Evolutionary conservation across 2,888 invertebrate genomes (phyloP).

Genomic region (Caenorhabditis doughertyi): DNA sequence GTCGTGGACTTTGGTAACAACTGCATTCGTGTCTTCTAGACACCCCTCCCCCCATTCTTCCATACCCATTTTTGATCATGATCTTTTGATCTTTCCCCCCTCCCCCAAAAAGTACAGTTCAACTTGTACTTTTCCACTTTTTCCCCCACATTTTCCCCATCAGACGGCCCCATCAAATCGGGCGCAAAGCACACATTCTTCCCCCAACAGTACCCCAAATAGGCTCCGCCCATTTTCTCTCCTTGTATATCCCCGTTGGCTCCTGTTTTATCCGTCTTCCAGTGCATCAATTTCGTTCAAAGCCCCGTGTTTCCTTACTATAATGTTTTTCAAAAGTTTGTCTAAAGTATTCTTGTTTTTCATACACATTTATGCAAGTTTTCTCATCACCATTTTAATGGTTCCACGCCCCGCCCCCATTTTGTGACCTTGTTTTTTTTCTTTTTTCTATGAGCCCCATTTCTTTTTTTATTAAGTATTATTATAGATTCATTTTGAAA

Average conservation of each 20-base stretch:
- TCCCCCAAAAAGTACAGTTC: slow-evolving; percentile 27
- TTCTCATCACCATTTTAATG: slow-evolving; percentile 58
- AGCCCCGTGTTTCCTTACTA: not conserved
- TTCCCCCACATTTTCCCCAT: not conserved
- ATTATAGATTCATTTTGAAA: too few relatives aligned
- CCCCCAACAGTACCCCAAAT: slow-evolving; percentile 24
- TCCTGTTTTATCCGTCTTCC: slow-evolving; percentile 32
- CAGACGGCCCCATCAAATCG: slow-evolving; percentile 37
- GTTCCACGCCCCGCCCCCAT: slow-evolving; percentile 2
- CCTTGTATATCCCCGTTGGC: slow-evolving; percentile 40
- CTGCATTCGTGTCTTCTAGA: slow-evolving; percentile 83
- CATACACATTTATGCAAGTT: slow-evolving; percentile 60
- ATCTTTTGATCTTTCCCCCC: slow-evolving; percentile 11
- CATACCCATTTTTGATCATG: slow-evolving; percentile 24
- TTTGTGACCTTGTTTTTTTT: slow-evolving; percentile 13
- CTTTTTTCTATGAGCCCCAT: slow-evolving; percentile 10
- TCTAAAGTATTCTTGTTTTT: slow-evolving; percentile 44
- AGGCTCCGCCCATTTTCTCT: not conserved
- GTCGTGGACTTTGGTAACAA: slow-evolving; percentile 86
- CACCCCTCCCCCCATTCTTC: not conserved
- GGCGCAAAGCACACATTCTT: slow-evolving; percentile 32
- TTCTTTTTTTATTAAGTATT: not conserved
- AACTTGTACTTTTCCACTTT: slow-evolving; percentile 21
- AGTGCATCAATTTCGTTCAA: not conserved
- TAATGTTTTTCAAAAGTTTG: not conserved